Evolutionary conservation across 2,888 invertebrate genomes (phyloP), one percentile per base, ranked within the genome.

Genomic region (Chrysomela aeneicollis): DNA sequence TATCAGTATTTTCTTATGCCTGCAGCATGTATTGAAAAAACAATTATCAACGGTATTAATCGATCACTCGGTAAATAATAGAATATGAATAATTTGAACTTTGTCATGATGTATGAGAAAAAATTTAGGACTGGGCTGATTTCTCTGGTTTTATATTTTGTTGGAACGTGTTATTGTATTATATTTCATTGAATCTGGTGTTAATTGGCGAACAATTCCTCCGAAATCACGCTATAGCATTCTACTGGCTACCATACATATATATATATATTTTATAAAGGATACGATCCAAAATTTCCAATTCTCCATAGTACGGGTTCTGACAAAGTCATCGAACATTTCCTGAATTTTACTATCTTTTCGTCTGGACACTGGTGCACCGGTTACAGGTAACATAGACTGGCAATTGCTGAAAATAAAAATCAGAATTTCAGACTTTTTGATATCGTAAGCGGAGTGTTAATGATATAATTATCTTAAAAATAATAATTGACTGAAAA

Each of bases 201-300:
- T 17, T 15, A 6, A 42, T 42, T n/a, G n/a, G n/a, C n/a, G 4
- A 42, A 42, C 8, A 3, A 42, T 42, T 15, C 42, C n/a, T 42
- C 17, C n/a, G 10, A 42, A 42, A 42, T 17, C 4, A 42, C 8
- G 17, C 2, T 6, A 15, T 42, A 5, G n/a, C 17, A 42, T 42
- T 15, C n/a, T 17, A 42, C n/a, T 15, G 2, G 17, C 4, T 42
- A 17, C 10, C 10, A 10, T 26, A 26, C 26, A 26, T 35, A 9
- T 6, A 6, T 15, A 42, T 5, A 15, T 42, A 30, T 21, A 21
- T 57, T 18, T 53, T 15, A 17, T 42, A 87, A 90, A 90, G 90
- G 90, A 91, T 95, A 97, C 97, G 86, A 98, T 95, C 96, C 97
- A 98, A 85, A 97, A 98, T 85, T 96, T 97, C 97, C 97, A 98